Conservation (phyloP, 1,140 invertebrate species). For the Xylocopa sonorina region DNA sequence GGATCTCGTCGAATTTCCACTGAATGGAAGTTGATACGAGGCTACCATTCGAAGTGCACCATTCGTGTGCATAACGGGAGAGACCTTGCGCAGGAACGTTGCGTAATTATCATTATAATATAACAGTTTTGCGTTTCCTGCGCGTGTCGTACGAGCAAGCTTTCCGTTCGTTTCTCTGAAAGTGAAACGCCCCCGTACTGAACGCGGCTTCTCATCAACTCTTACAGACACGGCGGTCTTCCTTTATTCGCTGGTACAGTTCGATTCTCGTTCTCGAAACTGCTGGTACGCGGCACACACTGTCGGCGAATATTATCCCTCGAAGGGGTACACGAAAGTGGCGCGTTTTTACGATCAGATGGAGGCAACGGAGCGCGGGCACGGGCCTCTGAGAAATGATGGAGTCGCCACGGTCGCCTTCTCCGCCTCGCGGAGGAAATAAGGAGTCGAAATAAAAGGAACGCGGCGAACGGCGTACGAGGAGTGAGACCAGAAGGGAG, state of each 20-base stretch:
- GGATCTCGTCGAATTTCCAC: too few species aligned
- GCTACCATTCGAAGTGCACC: neutral
- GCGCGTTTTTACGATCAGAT: constrained; percentile 73
- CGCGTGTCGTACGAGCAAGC: too few species aligned
- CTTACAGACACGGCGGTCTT: constrained; percentile 1
- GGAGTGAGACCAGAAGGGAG: constrained; percentile 24
- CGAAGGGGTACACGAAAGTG: constrained; percentile 65
- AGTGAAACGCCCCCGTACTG: too few species aligned
- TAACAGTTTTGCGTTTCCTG: constrained; percentile 8
- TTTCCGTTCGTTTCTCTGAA: constrained; percentile 20
- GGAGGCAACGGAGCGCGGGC: constrained; percentile 52
- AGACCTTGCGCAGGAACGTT: neutral
- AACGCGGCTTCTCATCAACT: constrained; percentile 32
- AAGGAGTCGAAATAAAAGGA: constrained; percentile 76
- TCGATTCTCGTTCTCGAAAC: constrained; percentile 28
- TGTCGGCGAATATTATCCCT: constrained; percentile 64
- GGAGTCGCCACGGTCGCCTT: constrained; percentile 64
- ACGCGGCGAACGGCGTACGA: constrained; percentile 33
- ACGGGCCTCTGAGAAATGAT: constrained; percentile 68
- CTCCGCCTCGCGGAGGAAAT: constrained; percentile 66
- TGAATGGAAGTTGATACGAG: neutral
- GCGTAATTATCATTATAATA: neutral
- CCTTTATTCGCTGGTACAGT: neutral
- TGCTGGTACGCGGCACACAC: constrained; percentile 23
- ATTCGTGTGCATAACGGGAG: constrained; percentile 31